Evolutionary conservation across 2,888 invertebrate species (phyloP), one percentile per base, ranked within the genome.

Genomic region (Folsomia manolachei): DNA sequence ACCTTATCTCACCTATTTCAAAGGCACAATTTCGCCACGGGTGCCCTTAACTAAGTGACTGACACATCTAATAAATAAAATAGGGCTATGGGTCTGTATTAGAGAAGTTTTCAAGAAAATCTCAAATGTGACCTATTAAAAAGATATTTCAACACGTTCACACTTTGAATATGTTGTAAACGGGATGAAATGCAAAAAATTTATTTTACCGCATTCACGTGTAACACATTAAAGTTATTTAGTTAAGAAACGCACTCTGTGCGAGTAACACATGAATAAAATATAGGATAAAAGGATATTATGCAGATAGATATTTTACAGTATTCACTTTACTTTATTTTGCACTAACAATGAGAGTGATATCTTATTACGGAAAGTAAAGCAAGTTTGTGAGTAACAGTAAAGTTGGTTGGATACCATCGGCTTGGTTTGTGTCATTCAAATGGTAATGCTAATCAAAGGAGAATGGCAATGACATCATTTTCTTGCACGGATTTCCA

Each of bases 381-480:
- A n/a, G n/a, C n/a, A n/a, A n/a, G n/a, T n/a, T n/a, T n/a, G n/a
- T n/a, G n/a, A n/a, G n/a, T n/a, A n/a, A n/a, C n/a, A n/a, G n/a
- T n/a, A n/a, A n/a, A n/a, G n/a, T n/a, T n/a, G n/a, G n/a, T n/a
- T n/a, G n/a, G n/a, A n/a, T n/a, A n/a, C n/a, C n/a, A n/a, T n/a
- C n/a, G n/a, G n/a, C n/a, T n/a, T 27, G 27, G 27, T 21, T 25
- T 19, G 27, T 23, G 23, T 51, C 52, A 66, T 66, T 23, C 52
- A 52, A 51, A 51, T 24, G 51, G 66, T 66, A 39, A 39, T 39
- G 51, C 66, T 51, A 71, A 69, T 68, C 71, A 68, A 68, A 68
- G 64, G 64, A 69, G 52, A 74, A 74, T 39, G 7, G 39, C 14
- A 39, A 39, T 39, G 39, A 39, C 71, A 74, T 74, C 70, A 73